phyloP scores from a whole-genome alignment of 2,797 vertebrate genomes.

The Podarcis lilfordi region DNA sequence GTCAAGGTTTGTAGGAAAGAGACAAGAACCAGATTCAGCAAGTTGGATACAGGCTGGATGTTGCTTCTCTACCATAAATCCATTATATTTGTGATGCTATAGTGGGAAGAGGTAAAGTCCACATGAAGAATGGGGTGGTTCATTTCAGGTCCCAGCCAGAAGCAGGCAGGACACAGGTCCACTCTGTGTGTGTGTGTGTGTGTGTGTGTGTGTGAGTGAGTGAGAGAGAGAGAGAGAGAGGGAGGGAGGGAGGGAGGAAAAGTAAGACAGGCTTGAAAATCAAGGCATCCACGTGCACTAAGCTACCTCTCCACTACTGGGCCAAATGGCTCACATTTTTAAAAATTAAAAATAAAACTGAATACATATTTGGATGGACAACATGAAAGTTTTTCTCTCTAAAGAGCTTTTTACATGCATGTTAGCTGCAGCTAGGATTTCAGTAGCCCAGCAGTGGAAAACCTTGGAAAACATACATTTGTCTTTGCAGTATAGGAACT shows the following conservation, averaged over 20 bases:
- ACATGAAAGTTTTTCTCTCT: too few species aligned
- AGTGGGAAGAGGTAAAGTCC: conserved; percentile 3
- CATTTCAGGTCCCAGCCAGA: background rate
- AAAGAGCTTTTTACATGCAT: too few species aligned
- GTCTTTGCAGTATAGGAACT: too few species aligned
- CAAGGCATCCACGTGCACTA: background rate
- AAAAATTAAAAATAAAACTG: too few species aligned
- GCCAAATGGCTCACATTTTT: background rate
- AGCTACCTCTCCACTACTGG: background rate
- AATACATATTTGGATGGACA: too few species aligned
- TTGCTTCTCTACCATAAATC: background rate
- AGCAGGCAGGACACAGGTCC: background rate
- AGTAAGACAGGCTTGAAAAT: background rate
- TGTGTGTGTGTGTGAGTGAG: background rate
- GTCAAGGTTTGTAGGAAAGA: background rate
- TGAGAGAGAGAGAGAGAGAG: too few species aligned
- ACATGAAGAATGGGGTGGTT: background rate
- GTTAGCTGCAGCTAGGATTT: too few species aligned
- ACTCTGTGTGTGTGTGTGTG: background rate
- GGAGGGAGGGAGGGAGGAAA: background rate
- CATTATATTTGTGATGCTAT: background rate
- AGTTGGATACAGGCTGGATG: background rate
- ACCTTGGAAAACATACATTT: too few species aligned
- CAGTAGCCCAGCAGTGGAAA: too few species aligned
- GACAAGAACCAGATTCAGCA: background rate